Conservation (phyloP, 2,797 vertebrate species). For the Muscicapa striata region DNA sequence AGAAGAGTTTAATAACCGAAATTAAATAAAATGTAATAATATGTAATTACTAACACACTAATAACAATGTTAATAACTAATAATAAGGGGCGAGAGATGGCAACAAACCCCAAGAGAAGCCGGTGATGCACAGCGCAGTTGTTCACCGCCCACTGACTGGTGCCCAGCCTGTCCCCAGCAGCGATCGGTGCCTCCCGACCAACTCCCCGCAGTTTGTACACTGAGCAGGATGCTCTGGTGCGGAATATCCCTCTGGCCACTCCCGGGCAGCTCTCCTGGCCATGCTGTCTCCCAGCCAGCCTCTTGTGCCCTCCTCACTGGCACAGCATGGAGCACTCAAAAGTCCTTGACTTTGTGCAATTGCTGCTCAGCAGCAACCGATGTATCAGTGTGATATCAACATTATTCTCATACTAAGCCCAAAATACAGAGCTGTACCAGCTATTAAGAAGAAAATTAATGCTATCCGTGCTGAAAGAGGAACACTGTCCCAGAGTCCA, state of each 20-base stretch:
- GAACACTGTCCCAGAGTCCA: background rate
- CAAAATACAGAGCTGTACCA: background rate
- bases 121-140: background rate
- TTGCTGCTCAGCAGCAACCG: background rate
- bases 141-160: background rate
- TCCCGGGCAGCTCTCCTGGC: background rate
- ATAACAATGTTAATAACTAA: background rate
- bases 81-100: background rate
- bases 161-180: background rate
- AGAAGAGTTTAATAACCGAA: background rate
- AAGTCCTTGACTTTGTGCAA: background rate
- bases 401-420: background rate
- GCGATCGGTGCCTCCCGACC: background rate
- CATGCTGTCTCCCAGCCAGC: fast-evolving
- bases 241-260: background rate
- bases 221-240: background rate
- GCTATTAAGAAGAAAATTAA: background rate
- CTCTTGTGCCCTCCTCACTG: background rate
- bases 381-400: background rate
- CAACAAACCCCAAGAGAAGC: background rate
- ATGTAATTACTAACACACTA: background rate
- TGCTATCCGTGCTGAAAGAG: background rate
- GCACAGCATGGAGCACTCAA: background rate
- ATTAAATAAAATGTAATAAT: background rate
- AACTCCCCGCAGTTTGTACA: background rate